Percentiles rank a stretch among this genome's conserved stretches.
Evolutionary conservation across 2,888 invertebrate genomes (phyloP).

Genomic region (Leptogaster cylindrica): DNA sequence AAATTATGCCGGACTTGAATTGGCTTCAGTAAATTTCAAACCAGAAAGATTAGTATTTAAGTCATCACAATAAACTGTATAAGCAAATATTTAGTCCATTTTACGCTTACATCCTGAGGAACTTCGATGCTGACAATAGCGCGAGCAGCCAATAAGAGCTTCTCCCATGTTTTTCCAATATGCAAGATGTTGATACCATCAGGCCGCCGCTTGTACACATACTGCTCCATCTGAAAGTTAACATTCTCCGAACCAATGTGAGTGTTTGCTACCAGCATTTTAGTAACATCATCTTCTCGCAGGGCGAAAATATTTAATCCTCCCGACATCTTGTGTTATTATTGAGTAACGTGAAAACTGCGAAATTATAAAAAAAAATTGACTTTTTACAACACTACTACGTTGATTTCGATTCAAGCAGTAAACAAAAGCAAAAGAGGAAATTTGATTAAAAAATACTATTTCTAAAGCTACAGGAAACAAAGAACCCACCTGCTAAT

Average conservation of each 20-base stretch:
- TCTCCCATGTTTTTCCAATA: slow-evolving; percentile 97
- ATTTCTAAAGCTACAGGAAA: too few species aligned
- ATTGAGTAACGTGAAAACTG: slow-evolving; percentile 52
- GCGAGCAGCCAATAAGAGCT: slow-evolving; percentile 93
- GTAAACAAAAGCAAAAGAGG: too few species aligned
- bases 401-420: too few species aligned
- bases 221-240: slow-evolving; percentile 97
- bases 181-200: slow-evolving; percentile 97
- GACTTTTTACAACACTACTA: too few species aligned
- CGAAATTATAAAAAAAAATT: too few species aligned
- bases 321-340: slow-evolving; percentile 93
- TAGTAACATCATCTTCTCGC: slow-evolving; percentile 98
- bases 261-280: slow-evolving; percentile 94
- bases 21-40: slow-evolving; percentile 61
- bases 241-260: slow-evolving; percentile 95
- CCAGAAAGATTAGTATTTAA: slow-evolving; percentile 61
- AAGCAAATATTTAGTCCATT: too few species aligned
- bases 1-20: slow-evolving; percentile 51
- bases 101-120: slow-evolving; percentile 90
- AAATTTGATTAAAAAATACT: too few species aligned
- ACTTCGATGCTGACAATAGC: slow-evolving; percentile 99
- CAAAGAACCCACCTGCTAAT: too few species aligned
- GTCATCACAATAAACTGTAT: slow-evolving; percentile 57
- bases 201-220: slow-evolving; percentile 92
- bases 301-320: slow-evolving; percentile 86